Conservation (phyloP, 2,113 vertebrate genomes). For the Gadus chalcogrammus region DNA sequence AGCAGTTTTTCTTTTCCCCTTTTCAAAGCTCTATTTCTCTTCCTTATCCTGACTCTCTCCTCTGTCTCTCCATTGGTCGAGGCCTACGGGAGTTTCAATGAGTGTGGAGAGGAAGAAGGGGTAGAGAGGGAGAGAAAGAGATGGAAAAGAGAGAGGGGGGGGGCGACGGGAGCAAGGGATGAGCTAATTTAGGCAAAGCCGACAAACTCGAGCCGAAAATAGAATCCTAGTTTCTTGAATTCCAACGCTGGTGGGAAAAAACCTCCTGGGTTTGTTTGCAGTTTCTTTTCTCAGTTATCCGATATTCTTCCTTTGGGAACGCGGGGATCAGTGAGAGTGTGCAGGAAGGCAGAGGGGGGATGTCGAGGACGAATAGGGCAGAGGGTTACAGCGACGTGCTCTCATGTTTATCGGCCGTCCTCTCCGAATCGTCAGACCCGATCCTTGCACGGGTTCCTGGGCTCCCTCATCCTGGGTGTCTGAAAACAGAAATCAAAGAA, state of each 20-base stretch:
- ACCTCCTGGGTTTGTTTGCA: slow-evolving; percentile 49
- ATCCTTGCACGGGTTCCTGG: slow-evolving; percentile 28
- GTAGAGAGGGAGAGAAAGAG: slow-evolving; percentile 33
- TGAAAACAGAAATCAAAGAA: slow-evolving; percentile 50
- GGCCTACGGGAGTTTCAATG: slow-evolving; percentile 42
- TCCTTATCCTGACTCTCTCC: slow-evolving; percentile 68
- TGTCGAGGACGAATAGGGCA: neutral
- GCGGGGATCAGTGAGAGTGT: slow-evolving; percentile 2
- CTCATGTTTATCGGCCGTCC: slow-evolving; percentile 46
- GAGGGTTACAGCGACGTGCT: slow-evolving; percentile 29
- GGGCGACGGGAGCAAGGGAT: slow-evolving; percentile 7
- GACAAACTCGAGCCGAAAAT: slow-evolving; percentile 44
- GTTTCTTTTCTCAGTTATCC: slow-evolving; percentile 18
- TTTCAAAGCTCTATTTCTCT: slow-evolving; percentile 41
- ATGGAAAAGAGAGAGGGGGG: slow-evolving; percentile 2
- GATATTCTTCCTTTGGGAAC: slow-evolving; percentile 35
- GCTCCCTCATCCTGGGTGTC: slow-evolving; percentile 45
- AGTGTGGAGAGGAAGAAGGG: slow-evolving; percentile 24
- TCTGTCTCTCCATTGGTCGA: slow-evolving; percentile 70
- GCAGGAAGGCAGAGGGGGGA: slow-evolving; percentile 16
- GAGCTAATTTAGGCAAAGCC: slow-evolving; percentile 45
- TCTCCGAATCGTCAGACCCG: neutral
- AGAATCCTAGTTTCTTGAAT: slow-evolving; percentile 41
- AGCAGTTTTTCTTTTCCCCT: slow-evolving; percentile 40
- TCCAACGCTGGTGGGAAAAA: slow-evolving; percentile 11